Evolutionary conservation across 2,888 invertebrate genomes (phyloP).

Genomic region (Carterocephalus palaemon): DNA sequence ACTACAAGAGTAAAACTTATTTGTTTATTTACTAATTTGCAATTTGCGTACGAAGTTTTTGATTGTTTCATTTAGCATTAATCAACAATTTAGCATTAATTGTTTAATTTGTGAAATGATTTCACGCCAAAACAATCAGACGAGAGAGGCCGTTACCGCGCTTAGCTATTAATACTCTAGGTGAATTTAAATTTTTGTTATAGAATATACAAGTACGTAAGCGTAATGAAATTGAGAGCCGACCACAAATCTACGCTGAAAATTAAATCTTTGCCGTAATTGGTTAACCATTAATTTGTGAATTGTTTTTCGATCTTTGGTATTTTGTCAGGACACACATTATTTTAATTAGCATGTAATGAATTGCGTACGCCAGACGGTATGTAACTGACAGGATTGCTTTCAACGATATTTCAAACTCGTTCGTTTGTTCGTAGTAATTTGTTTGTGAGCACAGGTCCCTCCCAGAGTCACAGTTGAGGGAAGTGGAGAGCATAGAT

Average conservation of each 20-base stretch:
- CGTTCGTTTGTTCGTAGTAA: not conserved
- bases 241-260: conserved; percentile 68
- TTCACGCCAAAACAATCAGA: conserved; percentile 6
- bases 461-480: too few relatives aligned
- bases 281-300: conserved; percentile 63
- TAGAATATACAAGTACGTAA: conserved; percentile 43
- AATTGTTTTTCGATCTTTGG: conserved; percentile 34
- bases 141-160: conserved; percentile 21
- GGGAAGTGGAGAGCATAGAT: too few relatives aligned
- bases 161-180: conserved; percentile 47
- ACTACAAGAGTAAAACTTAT: too few relatives aligned
- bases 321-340: conserved; percentile 27
- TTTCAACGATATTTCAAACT: conserved; percentile 6
- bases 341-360: conserved; percentile 26
- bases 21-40: too few relatives aligned
- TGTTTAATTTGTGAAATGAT: conserved; percentile 9
- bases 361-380: conserved; percentile 16
- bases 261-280: conserved; percentile 66
- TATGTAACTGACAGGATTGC: conserved; percentile 12
- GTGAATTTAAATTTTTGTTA: conserved; percentile 53
- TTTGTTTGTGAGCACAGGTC: too few relatives aligned
- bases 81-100: conserved; percentile 2
- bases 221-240: conserved; percentile 56
- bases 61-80: not conserved
- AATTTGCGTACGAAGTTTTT: too few relatives aligned